A percentile compares a stretch with the other conserved stretches of the same genome.
phyloP scores from a whole-genome alignment of 2,797 vertebrate genomes.

The Adelosebastes latens region DNA sequence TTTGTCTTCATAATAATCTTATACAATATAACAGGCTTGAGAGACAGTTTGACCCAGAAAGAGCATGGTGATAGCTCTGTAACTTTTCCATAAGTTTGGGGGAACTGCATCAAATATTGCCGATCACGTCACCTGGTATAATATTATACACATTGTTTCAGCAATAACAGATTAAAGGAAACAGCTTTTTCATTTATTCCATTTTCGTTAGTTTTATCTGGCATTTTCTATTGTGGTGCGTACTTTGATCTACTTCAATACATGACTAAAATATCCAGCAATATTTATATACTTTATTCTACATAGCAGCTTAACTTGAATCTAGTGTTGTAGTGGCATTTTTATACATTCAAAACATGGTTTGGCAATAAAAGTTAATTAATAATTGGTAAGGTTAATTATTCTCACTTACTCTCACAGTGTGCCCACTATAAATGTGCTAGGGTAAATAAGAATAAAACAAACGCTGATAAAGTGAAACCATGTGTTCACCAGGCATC shows the following conservation, averaged over 20 bases:
- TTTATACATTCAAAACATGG: constrained; percentile 8
- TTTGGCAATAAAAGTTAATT: constrained; percentile 37
- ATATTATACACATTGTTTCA: background rate
- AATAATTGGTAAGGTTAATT: constrained; percentile 44
- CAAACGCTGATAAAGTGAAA: constrained; percentile 46
- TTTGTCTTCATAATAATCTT: background rate
- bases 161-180: background rate
- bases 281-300: background rate
- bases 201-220: constrained; percentile 3
- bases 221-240: background rate
- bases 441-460: constrained; percentile 35
- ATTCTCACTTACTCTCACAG: constrained; percentile 15
- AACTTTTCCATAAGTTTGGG: background rate
- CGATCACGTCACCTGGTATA: background rate
- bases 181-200: background rate
- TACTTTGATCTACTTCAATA: background rate
- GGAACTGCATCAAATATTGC: background rate
- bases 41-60: background rate
- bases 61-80: background rate
- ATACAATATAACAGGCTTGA: background rate
- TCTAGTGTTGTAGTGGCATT: background rate
- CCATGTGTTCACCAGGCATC: constrained; percentile 28
- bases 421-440: constrained; percentile 25
- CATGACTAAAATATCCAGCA: constrained; percentile 2
- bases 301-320: constrained; percentile 2